Evolutionary conservation across 1,140 invertebrate species (phyloP), one percentile per base, ranked within the genome.

Genomic region (Phymorhynchus buccinoides): DNA sequence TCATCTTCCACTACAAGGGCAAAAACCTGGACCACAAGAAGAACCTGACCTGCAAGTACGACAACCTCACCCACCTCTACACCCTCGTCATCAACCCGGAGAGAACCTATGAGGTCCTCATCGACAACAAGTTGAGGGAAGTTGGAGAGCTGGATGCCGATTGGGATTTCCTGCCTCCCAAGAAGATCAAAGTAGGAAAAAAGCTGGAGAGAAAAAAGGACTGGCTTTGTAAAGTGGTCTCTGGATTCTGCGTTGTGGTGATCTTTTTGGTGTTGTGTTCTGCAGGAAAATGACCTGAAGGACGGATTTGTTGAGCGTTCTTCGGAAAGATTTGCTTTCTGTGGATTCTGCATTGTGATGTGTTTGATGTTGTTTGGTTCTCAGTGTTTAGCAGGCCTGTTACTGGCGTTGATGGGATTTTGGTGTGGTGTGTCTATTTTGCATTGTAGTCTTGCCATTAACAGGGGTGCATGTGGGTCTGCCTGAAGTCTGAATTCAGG

Each of bases 1-100:
- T 99, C 3, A 99, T 99, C 94, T 97, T 99, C 94, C 99, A 96
- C 93, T 99, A 99, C 95, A 99, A 99, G 91, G 98, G 97, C 89
- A 98, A 99, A 94, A 99, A 99, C 93, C 95, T 97, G 86, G 94
- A 99, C 14, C 56, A 62, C 56, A 62, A 62, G 6, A 99, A 98
- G 92, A 99, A 99, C 78, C 30, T 86, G 30, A 82, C 96, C 80
- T 97, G 97, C 94, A 97, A 98, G 94, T 98, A 99, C 93, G 98
- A 99, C 93, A 96, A 98, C 1, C 98, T 96, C 94, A 98, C 98
- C 27, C 99, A 99, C 93, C 94, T 99, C 83, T 99, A 99, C 94
- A 99, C 98, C 2, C 94, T 99, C 42, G 96, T 99, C 89, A 96
- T 99, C 35, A 97, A 96, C 85, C 96, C 98, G 1, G 98, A 99